phyloP scores from a whole-genome alignment of 2,113 vertebrate genomes.

The Polypterus bichir region DNA sequence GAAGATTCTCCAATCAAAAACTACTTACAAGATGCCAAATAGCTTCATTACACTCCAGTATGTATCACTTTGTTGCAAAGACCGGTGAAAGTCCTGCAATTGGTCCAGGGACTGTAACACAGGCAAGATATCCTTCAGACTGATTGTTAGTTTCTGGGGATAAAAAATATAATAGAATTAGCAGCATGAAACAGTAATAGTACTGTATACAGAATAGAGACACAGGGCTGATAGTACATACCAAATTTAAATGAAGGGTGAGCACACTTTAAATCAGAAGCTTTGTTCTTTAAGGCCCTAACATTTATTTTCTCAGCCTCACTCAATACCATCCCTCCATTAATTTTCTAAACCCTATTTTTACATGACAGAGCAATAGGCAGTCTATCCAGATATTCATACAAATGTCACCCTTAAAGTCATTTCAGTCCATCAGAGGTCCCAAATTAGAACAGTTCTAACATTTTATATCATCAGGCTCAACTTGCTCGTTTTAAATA shows the following conservation, averaged over 20 bases:
- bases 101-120: constrained; percentile 43
- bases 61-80: constrained; percentile 52
- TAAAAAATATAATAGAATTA: background rate
- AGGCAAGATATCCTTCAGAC: constrained; percentile 34
- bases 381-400: background rate
- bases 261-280: too few relatives aligned
- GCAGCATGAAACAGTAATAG: background rate
- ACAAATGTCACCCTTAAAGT: too few relatives aligned
- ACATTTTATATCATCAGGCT: too few relatives aligned
- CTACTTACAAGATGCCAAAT: constrained; percentile 64
- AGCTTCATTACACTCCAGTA: constrained; percentile 80
- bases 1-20: too few relatives aligned
- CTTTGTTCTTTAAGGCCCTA: too few relatives aligned
- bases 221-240: background rate
- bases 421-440: too few relatives aligned
- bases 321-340: too few relatives aligned
- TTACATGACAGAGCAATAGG: background rate
- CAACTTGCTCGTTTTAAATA: too few relatives aligned
- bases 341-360: too few relatives aligned
- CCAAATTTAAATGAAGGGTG: too few relatives aligned
- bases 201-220: background rate
- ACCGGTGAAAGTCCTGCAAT: constrained; percentile 35
- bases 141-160: constrained; percentile 57
- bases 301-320: too few relatives aligned
- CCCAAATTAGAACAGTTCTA: too few relatives aligned